Evolutionary conservation across 2,113 vertebrate species (phyloP).

Genomic region (Mionectes macconnelli): DNA sequence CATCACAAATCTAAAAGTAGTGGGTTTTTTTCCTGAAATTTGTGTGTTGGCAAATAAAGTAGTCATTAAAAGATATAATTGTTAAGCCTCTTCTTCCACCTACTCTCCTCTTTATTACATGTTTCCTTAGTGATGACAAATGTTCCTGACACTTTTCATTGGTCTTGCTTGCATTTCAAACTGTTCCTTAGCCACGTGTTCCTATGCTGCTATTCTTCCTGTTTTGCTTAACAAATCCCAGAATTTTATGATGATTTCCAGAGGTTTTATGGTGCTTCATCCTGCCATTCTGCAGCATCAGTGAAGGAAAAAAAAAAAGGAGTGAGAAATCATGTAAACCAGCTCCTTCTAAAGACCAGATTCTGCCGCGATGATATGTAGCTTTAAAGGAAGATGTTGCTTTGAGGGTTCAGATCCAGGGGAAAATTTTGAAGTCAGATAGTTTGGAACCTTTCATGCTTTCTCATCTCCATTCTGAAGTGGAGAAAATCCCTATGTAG

Average conservation of each 20-base stretch:
- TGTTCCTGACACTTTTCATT: background rate
- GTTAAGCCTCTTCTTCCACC: background rate
- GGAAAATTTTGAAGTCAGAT: background rate
- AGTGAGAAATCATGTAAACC: background rate
- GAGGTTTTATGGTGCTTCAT: background rate
- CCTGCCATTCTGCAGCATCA: background rate
- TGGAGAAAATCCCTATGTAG: background rate
- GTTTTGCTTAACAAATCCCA: background rate
- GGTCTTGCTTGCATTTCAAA: background rate
- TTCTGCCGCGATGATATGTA: background rate
- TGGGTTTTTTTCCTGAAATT: background rate
- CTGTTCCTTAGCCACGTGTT: background rate
- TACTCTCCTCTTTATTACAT: background rate
- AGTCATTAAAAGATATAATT: background rate
- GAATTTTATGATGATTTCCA: background rate
- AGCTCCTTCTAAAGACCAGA: background rate
- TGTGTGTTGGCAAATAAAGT: background rate
- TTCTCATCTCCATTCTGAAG: constrained; percentile 24
- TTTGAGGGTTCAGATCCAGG: background rate
- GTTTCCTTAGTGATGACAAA: background rate
- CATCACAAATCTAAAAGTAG: background rate
- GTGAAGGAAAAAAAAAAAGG: background rate
- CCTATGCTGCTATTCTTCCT: background rate
- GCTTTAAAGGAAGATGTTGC: background rate
- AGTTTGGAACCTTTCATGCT: background rate